These are phyloP conservation scores for Acrobasis suavella DNA, from an alignment of 2,888 invertebrate species.

Conservation along the genomic window DNA sequence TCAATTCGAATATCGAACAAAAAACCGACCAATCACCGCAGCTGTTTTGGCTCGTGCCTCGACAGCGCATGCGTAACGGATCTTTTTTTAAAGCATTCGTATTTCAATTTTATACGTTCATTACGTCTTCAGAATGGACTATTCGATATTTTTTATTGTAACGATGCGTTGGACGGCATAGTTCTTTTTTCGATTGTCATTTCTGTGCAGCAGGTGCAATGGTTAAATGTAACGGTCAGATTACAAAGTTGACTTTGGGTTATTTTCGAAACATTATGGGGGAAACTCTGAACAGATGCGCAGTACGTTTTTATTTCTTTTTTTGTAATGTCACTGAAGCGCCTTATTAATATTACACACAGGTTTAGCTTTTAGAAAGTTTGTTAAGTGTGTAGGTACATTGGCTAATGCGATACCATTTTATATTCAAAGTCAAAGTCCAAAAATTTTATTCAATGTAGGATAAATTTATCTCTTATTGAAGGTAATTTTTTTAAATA, in stretches of 20 bases:
- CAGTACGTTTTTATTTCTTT: background rate
- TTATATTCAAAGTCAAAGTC: too few species aligned
- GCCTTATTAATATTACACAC: background rate
- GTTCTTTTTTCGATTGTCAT: constrained; percentile 35
- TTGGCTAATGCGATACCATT: too few species aligned
- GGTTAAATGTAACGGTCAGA: constrained; percentile 11
- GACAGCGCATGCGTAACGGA: constrained; percentile 43
- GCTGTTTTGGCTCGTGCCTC: constrained; percentile 63
- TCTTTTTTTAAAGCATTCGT: constrained; percentile 33
- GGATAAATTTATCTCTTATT: too few species aligned
- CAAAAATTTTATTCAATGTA: too few species aligned
- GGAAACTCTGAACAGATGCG: background rate
- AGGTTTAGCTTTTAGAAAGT: too few species aligned
- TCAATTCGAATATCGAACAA: constrained; percentile 61
- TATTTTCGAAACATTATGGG: background rate
- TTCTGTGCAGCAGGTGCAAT: constrained; percentile 11
- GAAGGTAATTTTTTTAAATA: too few species aligned
- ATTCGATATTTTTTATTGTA: constrained; percentile 35
- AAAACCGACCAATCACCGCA: constrained; percentile 62
- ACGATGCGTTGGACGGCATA: constrained; percentile 32
- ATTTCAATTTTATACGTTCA: constrained; percentile 44
- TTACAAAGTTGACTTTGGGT: background rate
- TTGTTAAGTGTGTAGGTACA: too few species aligned
- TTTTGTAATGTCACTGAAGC: too few species aligned
- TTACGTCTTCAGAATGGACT: constrained; percentile 42